Evolutionary conservation across 2,797 vertebrate species (phyloP).

Genomic region (Gymnocypris eckloni): DNA sequence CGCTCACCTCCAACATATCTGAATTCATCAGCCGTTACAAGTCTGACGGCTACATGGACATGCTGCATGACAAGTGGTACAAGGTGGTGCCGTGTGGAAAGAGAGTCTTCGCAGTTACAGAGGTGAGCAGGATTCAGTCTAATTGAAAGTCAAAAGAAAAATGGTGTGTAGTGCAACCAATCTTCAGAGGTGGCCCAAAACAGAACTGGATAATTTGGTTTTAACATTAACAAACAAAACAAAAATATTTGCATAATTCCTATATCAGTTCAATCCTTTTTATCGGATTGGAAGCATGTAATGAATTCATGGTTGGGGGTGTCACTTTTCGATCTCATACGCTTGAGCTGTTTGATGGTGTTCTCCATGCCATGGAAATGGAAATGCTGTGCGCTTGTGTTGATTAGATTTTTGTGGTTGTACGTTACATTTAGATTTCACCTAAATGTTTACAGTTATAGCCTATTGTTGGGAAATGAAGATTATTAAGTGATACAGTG

Average conservation of each 20-base stretch:
- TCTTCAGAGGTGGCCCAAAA: slow-evolving; percentile 8
- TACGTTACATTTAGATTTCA: background rate
- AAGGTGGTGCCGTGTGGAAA: slow-evolving; percentile 88
- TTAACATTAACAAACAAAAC: slow-evolving; percentile 32
- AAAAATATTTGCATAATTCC: slow-evolving; percentile 14
- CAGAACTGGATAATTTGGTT: slow-evolving; percentile 1
- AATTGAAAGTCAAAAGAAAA: background rate
- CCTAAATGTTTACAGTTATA: background rate
- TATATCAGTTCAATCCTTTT: slow-evolving; percentile 29
- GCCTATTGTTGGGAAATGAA: background rate
- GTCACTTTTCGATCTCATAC: background rate
- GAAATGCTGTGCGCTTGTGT: background rate
- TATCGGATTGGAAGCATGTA: slow-evolving; percentile 28
- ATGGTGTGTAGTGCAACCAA: background rate
- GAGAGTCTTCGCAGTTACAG: slow-evolving; percentile 83
- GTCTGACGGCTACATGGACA: slow-evolving; percentile 85
- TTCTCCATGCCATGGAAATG: background rate
- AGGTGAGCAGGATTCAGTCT: slow-evolving; percentile 71
- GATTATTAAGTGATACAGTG: background rate
- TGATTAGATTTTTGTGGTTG: background rate
- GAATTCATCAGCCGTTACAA: slow-evolving; percentile 89
- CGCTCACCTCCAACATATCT: slow-evolving; percentile 83
- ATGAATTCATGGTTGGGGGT: slow-evolving; percentile 37
- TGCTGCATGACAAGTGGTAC: slow-evolving; percentile 90
- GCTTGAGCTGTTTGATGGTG: slow-evolving; percentile 11